phyloP scores from a whole-genome alignment of 23 tunicate species.

The Trididemnum nubilum region DNA sequence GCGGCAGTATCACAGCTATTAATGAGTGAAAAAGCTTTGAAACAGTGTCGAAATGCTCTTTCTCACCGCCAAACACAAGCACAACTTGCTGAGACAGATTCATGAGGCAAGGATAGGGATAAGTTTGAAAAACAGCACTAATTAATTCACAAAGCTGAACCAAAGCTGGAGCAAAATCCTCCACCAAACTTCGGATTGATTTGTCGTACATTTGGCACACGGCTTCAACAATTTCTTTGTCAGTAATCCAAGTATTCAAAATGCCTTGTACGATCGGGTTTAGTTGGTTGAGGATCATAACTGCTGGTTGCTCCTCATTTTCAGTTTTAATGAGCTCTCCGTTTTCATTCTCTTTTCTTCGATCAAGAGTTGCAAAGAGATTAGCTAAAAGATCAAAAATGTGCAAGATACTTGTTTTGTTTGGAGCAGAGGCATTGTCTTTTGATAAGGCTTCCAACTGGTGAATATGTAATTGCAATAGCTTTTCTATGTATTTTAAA shows the following conservation, averaged over 20 bases:
- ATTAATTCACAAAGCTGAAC: slow-evolving; percentile 68
- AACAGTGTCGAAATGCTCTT: slow-evolving; percentile 20
- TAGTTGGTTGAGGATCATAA: slow-evolving; percentile 53
- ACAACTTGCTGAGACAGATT: slow-evolving; percentile 77
- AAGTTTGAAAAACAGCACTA: slow-evolving; percentile 47
- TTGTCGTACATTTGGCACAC: slow-evolving; percentile 78
- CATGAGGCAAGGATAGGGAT: slow-evolving; percentile 66
- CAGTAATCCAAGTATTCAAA: slow-evolving; percentile 65
- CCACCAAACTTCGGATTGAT: slow-evolving; percentile 74
- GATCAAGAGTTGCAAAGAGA: slow-evolving; percentile 77
- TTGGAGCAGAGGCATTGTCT: slow-evolving; percentile 66
- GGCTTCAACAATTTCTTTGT: slow-evolving; percentile 38
- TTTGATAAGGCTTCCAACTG: slow-evolving; percentile 73
- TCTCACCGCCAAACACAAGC: slow-evolving; percentile 58
- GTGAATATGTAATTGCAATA: slow-evolving; percentile 61
- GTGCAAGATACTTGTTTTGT: slow-evolving; percentile 74
- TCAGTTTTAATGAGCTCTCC: slow-evolving; percentile 36
- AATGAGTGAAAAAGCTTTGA: slow-evolving; percentile 30
- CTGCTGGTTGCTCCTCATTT: slow-evolving; percentile 56
- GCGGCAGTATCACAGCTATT: slow-evolving; percentile 17
- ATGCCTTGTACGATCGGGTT: slow-evolving; percentile 63
- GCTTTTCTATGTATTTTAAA: slow-evolving; percentile 54
- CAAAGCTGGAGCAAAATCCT: slow-evolving; percentile 46
- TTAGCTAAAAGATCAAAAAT: slow-evolving; percentile 69
- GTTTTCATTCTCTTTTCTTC: slow-evolving; percentile 56